Evolutionary conservation across 2,888 invertebrate species (phyloP).

Genomic region (Gastrophysa polygoni): DNA sequence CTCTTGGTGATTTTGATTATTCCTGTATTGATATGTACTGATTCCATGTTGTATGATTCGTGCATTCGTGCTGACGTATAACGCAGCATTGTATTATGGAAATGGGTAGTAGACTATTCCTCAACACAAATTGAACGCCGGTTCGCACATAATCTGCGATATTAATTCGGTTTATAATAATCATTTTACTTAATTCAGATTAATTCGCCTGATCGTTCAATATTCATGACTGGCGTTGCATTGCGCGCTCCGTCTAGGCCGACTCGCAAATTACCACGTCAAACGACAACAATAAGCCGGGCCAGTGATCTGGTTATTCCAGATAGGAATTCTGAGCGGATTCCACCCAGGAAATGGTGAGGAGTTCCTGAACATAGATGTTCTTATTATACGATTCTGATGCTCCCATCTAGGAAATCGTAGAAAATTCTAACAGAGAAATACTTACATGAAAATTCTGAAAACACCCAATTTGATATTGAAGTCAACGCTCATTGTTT

Average conservation of each 20-base stretch:
- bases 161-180: slow-evolving; percentile 33
- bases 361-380: too few relatives aligned
- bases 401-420: too few relatives aligned
- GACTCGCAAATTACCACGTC: neutral
- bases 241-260: neutral
- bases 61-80: neutral
- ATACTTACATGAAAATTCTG: too few relatives aligned
- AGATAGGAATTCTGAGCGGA: too few relatives aligned
- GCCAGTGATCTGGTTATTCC: neutral
- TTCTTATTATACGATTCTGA: too few relatives aligned
- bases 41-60: too few relatives aligned
- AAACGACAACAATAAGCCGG: neutral
- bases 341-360: too few relatives aligned
- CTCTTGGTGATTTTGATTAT: too few relatives aligned
- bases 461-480: too few relatives aligned
- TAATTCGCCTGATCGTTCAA: slow-evolving; percentile 21
- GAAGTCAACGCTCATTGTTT: too few relatives aligned
- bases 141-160: slow-evolving; percentile 21
- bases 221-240: slow-evolving; percentile 18
- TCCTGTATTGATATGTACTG: too few relatives aligned
- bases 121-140: slow-evolving; percentile 16
- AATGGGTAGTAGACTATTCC: neutral
- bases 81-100: neutral
- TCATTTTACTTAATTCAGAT: slow-evolving; percentile 30
- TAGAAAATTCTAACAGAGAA: too few relatives aligned